Conservation (phyloP, 2,113 vertebrate genomes). For the Perccottus glenii region DNA sequence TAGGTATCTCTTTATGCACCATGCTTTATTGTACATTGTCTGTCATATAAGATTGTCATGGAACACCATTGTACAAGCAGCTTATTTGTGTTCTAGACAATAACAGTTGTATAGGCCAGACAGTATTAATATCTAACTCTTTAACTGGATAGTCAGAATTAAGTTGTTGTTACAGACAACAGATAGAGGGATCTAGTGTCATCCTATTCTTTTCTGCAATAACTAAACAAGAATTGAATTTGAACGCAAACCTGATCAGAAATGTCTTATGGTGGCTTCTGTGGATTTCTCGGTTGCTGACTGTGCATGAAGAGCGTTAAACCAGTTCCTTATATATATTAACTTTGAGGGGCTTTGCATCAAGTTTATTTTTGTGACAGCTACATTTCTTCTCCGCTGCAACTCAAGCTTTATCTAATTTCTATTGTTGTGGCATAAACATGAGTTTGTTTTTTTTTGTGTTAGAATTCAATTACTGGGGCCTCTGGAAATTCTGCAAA, state of each 20-base stretch:
- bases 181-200: no score
- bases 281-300: conserved; percentile 51
- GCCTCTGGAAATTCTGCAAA: conserved; percentile 72
- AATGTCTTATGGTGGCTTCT: conserved; percentile 40
- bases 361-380: conserved; percentile 63
- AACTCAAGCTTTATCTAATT: conserved; percentile 68
- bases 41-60: not conserved
- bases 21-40: conserved; percentile 1
- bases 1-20: conserved; percentile 31
- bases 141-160: no score
- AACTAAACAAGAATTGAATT: not conserved
- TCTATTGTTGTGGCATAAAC: conserved; percentile 76
- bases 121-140: not conserved
- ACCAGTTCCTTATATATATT: conserved; percentile 63
- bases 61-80: not conserved
- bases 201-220: no score
- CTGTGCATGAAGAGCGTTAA: conserved; percentile 51
- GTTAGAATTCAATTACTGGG: conserved; percentile 71
- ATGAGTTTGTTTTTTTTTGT: conserved; percentile 64
- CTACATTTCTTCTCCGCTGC: conserved; percentile 61
- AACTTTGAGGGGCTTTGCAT: conserved; percentile 52
- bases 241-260: conserved; percentile 19
- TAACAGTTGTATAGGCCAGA: not conserved
- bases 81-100: not conserved
- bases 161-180: not conserved